Percentiles rank a stretch among this genome's conserved stretches.
Evolutionary conservation across 2,888 invertebrate genomes (phyloP).

Genomic region (Erebia palarica): DNA sequence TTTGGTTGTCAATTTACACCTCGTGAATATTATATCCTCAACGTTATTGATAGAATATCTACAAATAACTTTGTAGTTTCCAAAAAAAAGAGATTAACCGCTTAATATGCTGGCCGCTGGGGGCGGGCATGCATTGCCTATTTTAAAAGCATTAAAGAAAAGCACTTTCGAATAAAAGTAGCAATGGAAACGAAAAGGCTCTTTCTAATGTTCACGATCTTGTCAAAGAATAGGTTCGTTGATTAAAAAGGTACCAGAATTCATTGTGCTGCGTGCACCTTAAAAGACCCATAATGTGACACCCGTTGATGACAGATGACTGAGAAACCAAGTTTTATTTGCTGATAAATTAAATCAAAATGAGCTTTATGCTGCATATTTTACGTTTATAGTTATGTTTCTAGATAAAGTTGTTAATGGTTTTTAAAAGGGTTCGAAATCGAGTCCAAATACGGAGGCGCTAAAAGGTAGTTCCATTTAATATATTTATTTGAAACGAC

Average conservation of each 20-base stretch:
- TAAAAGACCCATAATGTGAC: slow-evolving; percentile 68
- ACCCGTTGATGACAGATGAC: slow-evolving; percentile 75
- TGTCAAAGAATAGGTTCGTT: slow-evolving; percentile 44
- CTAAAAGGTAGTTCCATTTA: slow-evolving; percentile 69
- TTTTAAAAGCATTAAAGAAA: background rate
- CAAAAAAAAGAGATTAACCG: slow-evolving; percentile 1
- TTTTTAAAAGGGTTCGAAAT: slow-evolving; percentile 54
- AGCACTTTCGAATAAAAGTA: slow-evolving; percentile 4
- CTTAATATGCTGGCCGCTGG: background rate
- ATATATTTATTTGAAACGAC: slow-evolving; percentile 53
- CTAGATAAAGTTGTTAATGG: slow-evolving; percentile 17
- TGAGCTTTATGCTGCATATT: slow-evolving; percentile 37
- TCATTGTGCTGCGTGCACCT: slow-evolving; percentile 46
- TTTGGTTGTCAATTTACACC: slow-evolving; percentile 56
- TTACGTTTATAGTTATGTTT: slow-evolving; percentile 35
- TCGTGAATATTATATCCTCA: slow-evolving; percentile 35
- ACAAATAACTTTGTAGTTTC: slow-evolving; percentile 19
- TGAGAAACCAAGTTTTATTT: slow-evolving; percentile 38
- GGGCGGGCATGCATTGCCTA: slow-evolving; percentile 18
- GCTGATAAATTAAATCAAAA: slow-evolving; percentile 26
- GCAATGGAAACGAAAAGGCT: slow-evolving; percentile 32
- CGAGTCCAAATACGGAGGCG: slow-evolving; percentile 67
- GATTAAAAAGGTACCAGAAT: slow-evolving; percentile 55
- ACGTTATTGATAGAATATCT: slow-evolving; percentile 44
- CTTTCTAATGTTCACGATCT: slow-evolving; percentile 10